These are phyloP conservation scores for Psittacula echo DNA, from an alignment of 2,797 vertebrate species.

Conservation along the genomic window DNA sequence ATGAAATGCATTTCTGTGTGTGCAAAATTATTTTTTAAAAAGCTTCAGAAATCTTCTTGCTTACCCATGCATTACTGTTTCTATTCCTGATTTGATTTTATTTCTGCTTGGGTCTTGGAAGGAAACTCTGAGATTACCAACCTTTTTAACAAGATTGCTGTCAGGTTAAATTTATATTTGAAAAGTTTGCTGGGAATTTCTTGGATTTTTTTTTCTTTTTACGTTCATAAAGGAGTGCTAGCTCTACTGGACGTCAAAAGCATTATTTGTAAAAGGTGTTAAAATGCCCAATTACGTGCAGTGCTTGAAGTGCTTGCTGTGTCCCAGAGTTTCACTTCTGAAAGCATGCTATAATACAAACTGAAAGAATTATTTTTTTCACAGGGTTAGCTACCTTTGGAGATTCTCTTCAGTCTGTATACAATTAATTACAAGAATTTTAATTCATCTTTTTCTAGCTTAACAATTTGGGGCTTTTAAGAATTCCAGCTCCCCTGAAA, in stretches of 20 bases:
- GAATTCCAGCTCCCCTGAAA: background rate
- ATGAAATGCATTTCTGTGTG: background rate
- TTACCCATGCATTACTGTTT: background rate
- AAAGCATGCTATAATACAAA: background rate
- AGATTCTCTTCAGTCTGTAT: background rate
- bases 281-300: background rate
- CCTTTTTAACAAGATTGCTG: background rate
- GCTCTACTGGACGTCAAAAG: background rate
- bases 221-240: background rate
- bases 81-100: background rate
- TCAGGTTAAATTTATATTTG: background rate
- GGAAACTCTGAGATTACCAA: background rate
- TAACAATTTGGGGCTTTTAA: background rate
- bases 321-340: background rate
- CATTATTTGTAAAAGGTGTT: background rate
- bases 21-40: background rate
- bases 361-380: background rate
- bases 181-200: background rate
- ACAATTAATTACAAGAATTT: background rate
- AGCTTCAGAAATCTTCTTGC: background rate
- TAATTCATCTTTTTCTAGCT: background rate
- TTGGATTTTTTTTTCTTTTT: background rate
- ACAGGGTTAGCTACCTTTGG: background rate
- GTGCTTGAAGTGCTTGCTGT: background rate
- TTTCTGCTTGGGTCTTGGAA: background rate